A percentile compares a stretch with the other conserved stretches of the same genome.
These are phyloP conservation scores for Chiloscyllium plagiosum DNA, from an alignment of 2,113 vertebrate genomes.

Conservation along the genomic window DNA sequence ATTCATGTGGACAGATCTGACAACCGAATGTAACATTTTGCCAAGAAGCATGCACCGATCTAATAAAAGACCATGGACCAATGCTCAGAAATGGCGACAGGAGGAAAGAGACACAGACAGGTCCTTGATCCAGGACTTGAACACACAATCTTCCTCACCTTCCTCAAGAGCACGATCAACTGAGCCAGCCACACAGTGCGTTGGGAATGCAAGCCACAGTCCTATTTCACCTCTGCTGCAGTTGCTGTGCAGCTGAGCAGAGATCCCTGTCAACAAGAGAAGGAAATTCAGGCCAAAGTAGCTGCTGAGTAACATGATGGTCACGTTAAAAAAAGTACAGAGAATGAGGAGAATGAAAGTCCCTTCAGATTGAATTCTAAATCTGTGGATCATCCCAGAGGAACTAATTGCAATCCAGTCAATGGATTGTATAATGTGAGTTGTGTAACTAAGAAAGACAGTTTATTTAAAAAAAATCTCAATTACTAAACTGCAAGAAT, in stretches of 20 bases:
- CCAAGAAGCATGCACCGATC: no score
- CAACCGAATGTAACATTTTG: no score
- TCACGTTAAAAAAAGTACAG: not conserved
- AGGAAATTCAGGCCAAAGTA: not conserved
- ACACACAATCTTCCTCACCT: not conserved
- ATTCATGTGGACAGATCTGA: no score
- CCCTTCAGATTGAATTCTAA: not conserved
- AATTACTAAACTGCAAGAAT: not conserved
- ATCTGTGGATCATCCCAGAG: not conserved
- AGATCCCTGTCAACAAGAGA: not conserved
- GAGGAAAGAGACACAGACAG: no score
- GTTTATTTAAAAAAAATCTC: not conserved
- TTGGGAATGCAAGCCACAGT: no score
- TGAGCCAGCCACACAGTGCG: not conserved
- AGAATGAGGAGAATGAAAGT: not conserved
- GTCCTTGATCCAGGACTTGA: no score
- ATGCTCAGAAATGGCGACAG: no score
- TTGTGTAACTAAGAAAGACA: not conserved
- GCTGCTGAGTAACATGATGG: not conserved
- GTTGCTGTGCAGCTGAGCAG: not conserved
- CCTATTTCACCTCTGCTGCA: not conserved
- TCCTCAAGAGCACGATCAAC: not conserved
- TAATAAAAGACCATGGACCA: no score
- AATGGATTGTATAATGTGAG: constrained; percentile 12
- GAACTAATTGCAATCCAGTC: not conserved